These are phyloP conservation scores for Hephaestus fuliginosus DNA, from an alignment of 2,797 vertebrate species.

Conservation along the genomic window DNA sequence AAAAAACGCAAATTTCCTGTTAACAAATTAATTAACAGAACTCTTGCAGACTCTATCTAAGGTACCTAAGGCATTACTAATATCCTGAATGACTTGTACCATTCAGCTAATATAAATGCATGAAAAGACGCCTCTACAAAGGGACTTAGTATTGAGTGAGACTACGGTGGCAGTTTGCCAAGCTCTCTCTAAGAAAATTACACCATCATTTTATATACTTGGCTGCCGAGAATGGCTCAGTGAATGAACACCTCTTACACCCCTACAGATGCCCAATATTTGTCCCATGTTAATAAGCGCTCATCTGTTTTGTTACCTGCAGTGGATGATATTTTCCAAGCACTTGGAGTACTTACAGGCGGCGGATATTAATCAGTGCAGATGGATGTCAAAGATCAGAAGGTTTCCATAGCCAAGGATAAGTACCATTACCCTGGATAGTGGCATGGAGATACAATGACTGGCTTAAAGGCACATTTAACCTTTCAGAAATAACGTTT, in stretches of 20 bases:
- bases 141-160: not conserved
- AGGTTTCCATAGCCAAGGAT: constrained; percentile 13
- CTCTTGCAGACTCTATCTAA: constrained; percentile 6
- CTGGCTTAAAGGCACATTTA: constrained; percentile 49
- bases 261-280: constrained; percentile 5
- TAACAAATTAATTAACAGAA: not conserved
- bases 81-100: constrained; percentile 9
- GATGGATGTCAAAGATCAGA: constrained; percentile 62
- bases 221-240: constrained; percentile 18
- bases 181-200: constrained; percentile 8
- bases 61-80: not conserved
- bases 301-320: constrained; percentile 31
- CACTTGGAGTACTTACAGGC: constrained; percentile 11
- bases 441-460: constrained; percentile 26
- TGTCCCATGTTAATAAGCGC: constrained; percentile 4
- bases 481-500: constrained; percentile 47
- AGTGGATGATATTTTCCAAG: constrained; percentile 38
- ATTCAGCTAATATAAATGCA: constrained; percentile 11
- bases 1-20: not conserved
- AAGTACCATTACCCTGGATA: constrained; percentile 17
- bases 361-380: constrained; percentile 65
- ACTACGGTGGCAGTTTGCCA: constrained; percentile 5
- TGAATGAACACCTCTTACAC: constrained; percentile 28
- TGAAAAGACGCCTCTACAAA: not conserved
- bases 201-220: constrained; percentile 1